phyloP scores from a whole-genome alignment of 2,888 invertebrate genomes.

The Amblyjoppa proteus region DNA sequence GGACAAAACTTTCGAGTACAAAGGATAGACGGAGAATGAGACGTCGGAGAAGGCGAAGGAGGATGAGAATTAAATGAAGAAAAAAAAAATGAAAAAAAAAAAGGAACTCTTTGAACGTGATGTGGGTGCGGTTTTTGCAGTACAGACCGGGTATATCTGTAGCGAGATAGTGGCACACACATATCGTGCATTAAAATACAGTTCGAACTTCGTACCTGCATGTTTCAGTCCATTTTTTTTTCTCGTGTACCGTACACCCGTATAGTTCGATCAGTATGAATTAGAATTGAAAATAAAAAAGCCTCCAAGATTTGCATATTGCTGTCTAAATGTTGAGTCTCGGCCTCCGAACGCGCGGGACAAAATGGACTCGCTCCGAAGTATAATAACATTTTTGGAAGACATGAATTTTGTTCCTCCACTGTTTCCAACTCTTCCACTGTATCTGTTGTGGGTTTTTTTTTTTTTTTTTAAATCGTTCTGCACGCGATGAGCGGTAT shows the following conservation, averaged over 20 bases:
- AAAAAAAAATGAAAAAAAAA: conserved; percentile 24
- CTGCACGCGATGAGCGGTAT: conserved; percentile 23
- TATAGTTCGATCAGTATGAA: conserved; percentile 33
- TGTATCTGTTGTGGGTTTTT: neutral
- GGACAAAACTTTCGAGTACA: conserved; percentile 60
- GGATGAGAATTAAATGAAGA: conserved; percentile 46
- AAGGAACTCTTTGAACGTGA: conserved; percentile 52
- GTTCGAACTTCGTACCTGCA: conserved; percentile 58
- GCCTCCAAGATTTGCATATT: conserved; percentile 9
- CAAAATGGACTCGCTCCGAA: neutral
- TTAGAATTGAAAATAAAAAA: conserved; percentile 37
- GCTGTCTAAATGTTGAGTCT: conserved; percentile 1
- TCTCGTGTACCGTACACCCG: conserved; percentile 46
- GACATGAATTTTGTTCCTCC: neutral
- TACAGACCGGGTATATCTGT: conserved; percentile 13
- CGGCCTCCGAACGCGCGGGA: neutral
- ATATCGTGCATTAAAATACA: conserved; percentile 40
- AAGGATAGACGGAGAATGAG: conserved; percentile 54
- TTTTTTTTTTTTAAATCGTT: neutral
- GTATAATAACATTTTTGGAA: neutral
- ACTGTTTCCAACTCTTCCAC: neutral
- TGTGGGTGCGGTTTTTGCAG: conserved; percentile 59
- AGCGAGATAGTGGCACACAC: neutral
- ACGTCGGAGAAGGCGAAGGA: conserved; percentile 52
- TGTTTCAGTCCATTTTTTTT: conserved; percentile 25